These are phyloP conservation scores for Catharus ustulatus DNA, from an alignment of 2,797 vertebrate species.

Conservation along the genomic window DNA sequence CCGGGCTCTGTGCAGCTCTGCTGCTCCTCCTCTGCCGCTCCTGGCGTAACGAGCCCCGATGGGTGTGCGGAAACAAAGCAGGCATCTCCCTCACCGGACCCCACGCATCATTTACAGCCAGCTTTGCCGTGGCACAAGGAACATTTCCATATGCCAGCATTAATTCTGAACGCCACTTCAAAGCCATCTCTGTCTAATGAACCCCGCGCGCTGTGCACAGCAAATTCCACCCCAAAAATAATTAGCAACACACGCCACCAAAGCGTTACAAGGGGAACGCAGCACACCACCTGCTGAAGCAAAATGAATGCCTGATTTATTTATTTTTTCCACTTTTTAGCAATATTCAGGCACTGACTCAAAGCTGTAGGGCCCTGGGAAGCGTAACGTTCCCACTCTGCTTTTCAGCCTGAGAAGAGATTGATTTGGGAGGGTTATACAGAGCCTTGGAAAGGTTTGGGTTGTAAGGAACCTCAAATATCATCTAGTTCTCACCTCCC, in stretches of 20 bases:
- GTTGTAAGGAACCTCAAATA: neutral
- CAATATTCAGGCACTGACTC: conserved; percentile 10
- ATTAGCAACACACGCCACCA: conserved; percentile 60
- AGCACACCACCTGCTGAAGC: conserved; percentile 64
- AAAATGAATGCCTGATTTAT: conserved; percentile 63
- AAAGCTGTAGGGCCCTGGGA: conserved; percentile 3
- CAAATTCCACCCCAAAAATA: conserved; percentile 67
- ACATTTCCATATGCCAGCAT: conserved; percentile 64
- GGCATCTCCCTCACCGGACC: conserved; percentile 28
- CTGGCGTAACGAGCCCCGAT: neutral
- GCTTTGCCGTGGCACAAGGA: conserved; percentile 42
- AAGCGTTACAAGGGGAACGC: conserved; percentile 28
- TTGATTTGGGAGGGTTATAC: neutral
- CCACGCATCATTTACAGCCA: conserved; percentile 66
- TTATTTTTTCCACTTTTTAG: conserved; percentile 42
- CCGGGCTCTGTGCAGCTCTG: neutral
- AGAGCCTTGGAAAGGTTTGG: neutral
- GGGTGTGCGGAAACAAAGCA: conserved; percentile 55
- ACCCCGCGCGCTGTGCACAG: neutral
- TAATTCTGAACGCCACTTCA: conserved; percentile 63
- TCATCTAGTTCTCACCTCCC: neutral
- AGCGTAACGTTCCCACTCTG: neutral
- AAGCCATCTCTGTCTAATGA: conserved; percentile 65
- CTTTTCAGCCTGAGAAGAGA: neutral
- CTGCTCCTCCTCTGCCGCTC: neutral